Evolutionary conservation across 1,140 invertebrate genomes (phyloP).

Genomic region (Procambarus clarkii): DNA sequence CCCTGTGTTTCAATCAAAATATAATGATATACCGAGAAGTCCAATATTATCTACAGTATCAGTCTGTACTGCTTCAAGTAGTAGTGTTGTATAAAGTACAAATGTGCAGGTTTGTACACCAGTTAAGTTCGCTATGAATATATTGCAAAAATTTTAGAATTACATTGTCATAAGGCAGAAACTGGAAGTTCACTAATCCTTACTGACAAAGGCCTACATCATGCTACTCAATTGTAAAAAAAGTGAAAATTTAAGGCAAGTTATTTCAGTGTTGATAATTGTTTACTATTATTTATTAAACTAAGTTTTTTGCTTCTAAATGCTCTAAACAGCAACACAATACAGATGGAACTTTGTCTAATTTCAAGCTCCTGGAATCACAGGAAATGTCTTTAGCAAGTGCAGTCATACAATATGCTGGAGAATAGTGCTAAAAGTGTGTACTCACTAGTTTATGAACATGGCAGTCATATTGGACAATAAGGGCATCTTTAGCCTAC

Average conservation of each 20-base stretch:
- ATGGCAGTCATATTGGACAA: constrained; percentile 3
- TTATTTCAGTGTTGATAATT: constrained; percentile 29
- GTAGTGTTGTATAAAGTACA: neutral
- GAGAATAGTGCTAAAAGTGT: neutral
- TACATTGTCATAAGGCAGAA: constrained; percentile 1
- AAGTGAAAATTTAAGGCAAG: constrained; percentile 55
- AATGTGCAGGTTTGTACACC: neutral
- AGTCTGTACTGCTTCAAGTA: too few relatives aligned
- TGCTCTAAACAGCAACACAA: constrained; percentile 3
- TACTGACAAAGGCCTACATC: constrained; percentile 31
- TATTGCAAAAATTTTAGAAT: neutral
- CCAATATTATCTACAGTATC: too few relatives aligned
- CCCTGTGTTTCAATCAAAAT: neutral
- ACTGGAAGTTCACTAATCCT: constrained; percentile 25
- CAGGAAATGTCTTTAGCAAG: neutral
- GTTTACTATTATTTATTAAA: constrained; percentile 10
- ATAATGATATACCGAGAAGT: neutral
- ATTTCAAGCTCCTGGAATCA: neutral
- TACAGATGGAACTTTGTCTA: neutral
- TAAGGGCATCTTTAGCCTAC: neutral
- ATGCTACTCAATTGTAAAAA: constrained; percentile 29
- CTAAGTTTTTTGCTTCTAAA: neutral
- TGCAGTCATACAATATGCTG: neutral
- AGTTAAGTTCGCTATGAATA: neutral
- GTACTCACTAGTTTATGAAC: neutral